Conservation (phyloP, 2,113 vertebrate species). For the Spermophilus dauricus region DNA sequence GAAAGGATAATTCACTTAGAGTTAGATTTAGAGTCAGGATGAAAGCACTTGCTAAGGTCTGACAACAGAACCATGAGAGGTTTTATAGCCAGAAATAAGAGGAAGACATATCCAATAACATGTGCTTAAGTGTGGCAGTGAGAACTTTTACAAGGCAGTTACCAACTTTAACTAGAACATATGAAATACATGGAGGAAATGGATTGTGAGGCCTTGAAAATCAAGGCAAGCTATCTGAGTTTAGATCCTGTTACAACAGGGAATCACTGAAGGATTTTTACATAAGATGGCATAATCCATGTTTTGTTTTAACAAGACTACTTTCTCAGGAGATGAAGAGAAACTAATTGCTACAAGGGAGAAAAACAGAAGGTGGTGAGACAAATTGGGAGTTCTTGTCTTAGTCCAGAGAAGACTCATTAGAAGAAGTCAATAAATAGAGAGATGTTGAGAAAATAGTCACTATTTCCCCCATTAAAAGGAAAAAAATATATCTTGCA, state of each 20-base stretch:
- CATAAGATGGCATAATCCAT: conserved; percentile 4
- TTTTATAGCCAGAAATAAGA: conserved; percentile 22
- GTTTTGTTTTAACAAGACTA: conserved; percentile 29
- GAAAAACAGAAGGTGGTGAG: conserved; percentile 47
- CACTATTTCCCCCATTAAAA: conserved; percentile 14
- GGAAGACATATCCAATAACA: not conserved
- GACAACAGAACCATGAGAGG: not conserved
- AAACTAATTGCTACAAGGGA: not conserved
- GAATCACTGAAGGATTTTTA: not conserved
- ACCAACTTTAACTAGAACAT: not conserved
- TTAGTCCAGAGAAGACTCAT: conserved; percentile 46
- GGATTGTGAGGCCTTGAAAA: not conserved
- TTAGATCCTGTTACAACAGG: not conserved
- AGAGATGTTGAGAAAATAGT: not conserved
- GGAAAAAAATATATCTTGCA: not conserved
- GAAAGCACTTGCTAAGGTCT: conserved; percentile 19
- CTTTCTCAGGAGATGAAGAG: not conserved
- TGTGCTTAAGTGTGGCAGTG: not conserved
- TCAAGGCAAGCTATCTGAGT: not conserved
- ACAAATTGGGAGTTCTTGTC: conserved; percentile 11
- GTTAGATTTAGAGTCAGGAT: not conserved
- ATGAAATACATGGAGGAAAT: not conserved
- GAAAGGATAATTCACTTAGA: not conserved
- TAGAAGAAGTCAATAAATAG: not conserved
- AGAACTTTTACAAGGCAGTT: not conserved